Percentiles rank a stretch among this genome's conserved stretches.
These are phyloP conservation scores for Globodera rostochiensis DNA, from an alignment of 1,140 invertebrate species.

Conservation along the genomic window DNA sequence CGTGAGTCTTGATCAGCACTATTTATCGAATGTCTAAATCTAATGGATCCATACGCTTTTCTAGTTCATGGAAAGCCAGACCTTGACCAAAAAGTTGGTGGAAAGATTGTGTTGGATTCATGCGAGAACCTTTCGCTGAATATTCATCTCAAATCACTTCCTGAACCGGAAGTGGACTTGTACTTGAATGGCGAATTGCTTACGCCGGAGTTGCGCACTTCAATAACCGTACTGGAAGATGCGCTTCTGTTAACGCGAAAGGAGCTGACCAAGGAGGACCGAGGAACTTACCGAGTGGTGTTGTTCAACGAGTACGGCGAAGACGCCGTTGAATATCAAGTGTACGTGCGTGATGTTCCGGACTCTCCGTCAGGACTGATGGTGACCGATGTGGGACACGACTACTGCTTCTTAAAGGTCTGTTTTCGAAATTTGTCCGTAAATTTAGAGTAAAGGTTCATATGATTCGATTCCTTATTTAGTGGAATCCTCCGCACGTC, in stretches of 20 bases:
- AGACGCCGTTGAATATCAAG: constrained; percentile 75
- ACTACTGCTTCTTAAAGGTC: constrained; percentile 74
- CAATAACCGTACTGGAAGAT: constrained; percentile 53
- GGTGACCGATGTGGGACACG: constrained; percentile 90
- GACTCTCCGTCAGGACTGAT: constrained; percentile 83
- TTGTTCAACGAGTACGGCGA: constrained; percentile 90
- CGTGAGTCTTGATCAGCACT: too few relatives aligned
- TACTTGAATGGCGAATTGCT: constrained; percentile 52
- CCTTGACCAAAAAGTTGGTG: constrained; percentile 5
- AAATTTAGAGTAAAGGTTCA: neutral
- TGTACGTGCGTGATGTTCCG: constrained; percentile 72
- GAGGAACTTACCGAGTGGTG: constrained; percentile 84
- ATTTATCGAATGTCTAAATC: too few relatives aligned
- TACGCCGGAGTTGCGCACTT: constrained; percentile 49
- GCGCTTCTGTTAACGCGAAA: constrained; percentile 42
- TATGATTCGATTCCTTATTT: constrained; percentile 48
- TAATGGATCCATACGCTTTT: neutral
- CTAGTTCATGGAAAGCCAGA: constrained; percentile 47
- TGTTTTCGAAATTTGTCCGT: neutral
- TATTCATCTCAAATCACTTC: constrained; percentile 35
- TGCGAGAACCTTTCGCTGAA: constrained; percentile 49
- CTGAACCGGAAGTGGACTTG: constrained; percentile 58
- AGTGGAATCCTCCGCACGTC: constrained; percentile 85
- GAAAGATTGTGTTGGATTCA: constrained; percentile 47
- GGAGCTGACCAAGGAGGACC: constrained; percentile 71